Evolutionary conservation across 2,113 vertebrate genomes (phyloP), one percentile per base, ranked within the genome.

Genomic region (Pseudorasbora parva): DNA sequence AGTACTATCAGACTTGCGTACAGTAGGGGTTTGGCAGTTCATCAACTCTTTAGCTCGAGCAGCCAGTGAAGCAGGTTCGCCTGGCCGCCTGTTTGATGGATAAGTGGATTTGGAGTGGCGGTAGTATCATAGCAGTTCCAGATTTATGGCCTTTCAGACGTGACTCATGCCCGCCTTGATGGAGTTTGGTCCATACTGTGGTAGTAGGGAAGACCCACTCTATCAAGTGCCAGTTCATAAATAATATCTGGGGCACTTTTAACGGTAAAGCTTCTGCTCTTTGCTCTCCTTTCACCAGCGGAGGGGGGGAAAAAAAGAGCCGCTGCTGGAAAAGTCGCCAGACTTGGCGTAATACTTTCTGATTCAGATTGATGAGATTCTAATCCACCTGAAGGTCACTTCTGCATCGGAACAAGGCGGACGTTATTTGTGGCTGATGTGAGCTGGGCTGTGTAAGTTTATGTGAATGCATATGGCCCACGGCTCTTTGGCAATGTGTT

Each of bases 321-420:
- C 71, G 19, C 62, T 84, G 85, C 91, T 93, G 91, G 91, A 92
- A 93, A 93, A 92, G 87, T 92, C 69, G 23, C 57, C 82, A 88
- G 82, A 90, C 88, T 79, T 77, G 85, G 74, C 82, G 78, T 91
- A 91, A 91, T 92, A 81, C 85, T 86, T 88, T 89, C 84, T 92
- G 91, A 92, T 91, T 92, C 90, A 92, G 91, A 93, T 90, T 93
- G 92, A 93, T 94, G 92, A 92, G 88, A 89, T 84, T 92, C 87
- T 92, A 92, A 93, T 93, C 93, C 91, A 87, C 88, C 83, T 91
- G 91, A 93, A 92, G 92, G 92, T 93, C 88, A 90, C 82, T 92
- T 90, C 88, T 90, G 82, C 91, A 88, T 92, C 82, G 91, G 88
- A 93, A 89, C 23, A 71, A 87, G 60, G 59, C 78, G 84, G 89